These are phyloP conservation scores for Cryptophagus acutangulus DNA, from an alignment of 2,888 invertebrate genomes.

Conservation along the genomic window DNA sequence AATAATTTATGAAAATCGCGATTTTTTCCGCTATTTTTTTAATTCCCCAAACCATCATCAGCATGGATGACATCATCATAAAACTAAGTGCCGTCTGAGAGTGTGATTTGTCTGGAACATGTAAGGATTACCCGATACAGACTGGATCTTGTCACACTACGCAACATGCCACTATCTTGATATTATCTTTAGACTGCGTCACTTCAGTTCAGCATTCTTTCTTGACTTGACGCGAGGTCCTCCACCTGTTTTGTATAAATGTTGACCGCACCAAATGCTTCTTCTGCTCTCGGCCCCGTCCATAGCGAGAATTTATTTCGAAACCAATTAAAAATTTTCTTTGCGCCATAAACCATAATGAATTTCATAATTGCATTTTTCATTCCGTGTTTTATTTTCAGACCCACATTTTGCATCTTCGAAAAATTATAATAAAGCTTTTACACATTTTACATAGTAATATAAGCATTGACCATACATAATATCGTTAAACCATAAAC, in stretches of 20 bases:
- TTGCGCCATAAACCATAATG: too few species aligned
- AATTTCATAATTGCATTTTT: too few species aligned
- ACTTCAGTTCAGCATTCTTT: slow-evolving; percentile 22
- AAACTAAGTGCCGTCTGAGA: slow-evolving; percentile 14
- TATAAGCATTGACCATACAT: too few species aligned
- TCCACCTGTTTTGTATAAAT: background rate
- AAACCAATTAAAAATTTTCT: too few species aligned
- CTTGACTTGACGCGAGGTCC: background rate
- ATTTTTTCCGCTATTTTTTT: too few species aligned
- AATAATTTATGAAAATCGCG: too few species aligned
- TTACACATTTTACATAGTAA: too few species aligned
- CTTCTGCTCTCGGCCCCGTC: background rate
- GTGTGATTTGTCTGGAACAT: slow-evolving; percentile 31
- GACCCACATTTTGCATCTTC: too few species aligned
- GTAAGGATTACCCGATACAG: slow-evolving; percentile 32
- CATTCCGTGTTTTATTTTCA: too few species aligned
- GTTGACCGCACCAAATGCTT: background rate
- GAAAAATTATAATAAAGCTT: too few species aligned
- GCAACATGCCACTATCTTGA: slow-evolving; percentile 30
- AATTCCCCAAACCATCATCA: too few species aligned
- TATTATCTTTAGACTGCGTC: slow-evolving; percentile 32
- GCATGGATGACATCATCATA: slow-evolving; percentile 12
- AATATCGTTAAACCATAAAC: too few species aligned
- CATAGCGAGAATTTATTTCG: background rate
- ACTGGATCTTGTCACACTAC: slow-evolving; percentile 32